A percentile compares a stretch with the other conserved stretches of the same genome.
These are phyloP conservation scores for Blastobasis adustella DNA, from an alignment of 2,888 invertebrate species.

Conservation along the genomic window DNA sequence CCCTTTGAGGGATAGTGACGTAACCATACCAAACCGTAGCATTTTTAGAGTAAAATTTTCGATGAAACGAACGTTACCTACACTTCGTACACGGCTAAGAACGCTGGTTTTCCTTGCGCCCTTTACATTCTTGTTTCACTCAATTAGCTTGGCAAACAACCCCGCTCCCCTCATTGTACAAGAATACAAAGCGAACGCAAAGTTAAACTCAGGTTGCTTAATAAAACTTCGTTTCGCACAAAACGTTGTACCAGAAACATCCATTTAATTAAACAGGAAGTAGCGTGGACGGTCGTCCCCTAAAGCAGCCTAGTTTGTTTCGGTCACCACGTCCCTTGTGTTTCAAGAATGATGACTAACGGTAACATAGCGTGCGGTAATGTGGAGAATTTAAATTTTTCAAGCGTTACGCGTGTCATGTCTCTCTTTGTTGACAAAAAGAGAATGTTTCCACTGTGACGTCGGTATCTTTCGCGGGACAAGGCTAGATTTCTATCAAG, in stretches of 20 bases:
- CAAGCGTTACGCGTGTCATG: not conserved
- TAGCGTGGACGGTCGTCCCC: slow-evolving; percentile 36
- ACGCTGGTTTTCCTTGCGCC: too few relatives aligned
- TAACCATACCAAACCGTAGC: too few relatives aligned
- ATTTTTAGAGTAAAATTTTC: too few relatives aligned
- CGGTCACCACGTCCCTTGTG: slow-evolving; percentile 38
- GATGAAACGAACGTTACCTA: too few relatives aligned
- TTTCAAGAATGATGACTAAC: slow-evolving; percentile 33
- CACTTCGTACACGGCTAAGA: too few relatives aligned
- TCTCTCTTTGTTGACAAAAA: not conserved
- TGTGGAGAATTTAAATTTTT: slow-evolving; percentile 26
- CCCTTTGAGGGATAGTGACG: too few relatives aligned
- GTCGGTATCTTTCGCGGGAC: not conserved
- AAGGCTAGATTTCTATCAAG: not conserved
- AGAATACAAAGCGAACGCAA: slow-evolving; percentile 23
- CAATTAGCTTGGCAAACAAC: not conserved
- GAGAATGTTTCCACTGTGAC: not conserved
- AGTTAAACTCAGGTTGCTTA: slow-evolving; percentile 27
- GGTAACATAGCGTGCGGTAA: slow-evolving; percentile 40
- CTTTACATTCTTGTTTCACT: too few relatives aligned
- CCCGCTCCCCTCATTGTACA: slow-evolving; percentile 12
- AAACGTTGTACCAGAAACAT: slow-evolving; percentile 39
- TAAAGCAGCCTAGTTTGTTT: slow-evolving; percentile 33
- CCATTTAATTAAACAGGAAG: slow-evolving; percentile 52
- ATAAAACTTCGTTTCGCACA: slow-evolving; percentile 29